Conservation (phyloP, 2,888 invertebrate species). For the Orgyia antiqua region DNA sequence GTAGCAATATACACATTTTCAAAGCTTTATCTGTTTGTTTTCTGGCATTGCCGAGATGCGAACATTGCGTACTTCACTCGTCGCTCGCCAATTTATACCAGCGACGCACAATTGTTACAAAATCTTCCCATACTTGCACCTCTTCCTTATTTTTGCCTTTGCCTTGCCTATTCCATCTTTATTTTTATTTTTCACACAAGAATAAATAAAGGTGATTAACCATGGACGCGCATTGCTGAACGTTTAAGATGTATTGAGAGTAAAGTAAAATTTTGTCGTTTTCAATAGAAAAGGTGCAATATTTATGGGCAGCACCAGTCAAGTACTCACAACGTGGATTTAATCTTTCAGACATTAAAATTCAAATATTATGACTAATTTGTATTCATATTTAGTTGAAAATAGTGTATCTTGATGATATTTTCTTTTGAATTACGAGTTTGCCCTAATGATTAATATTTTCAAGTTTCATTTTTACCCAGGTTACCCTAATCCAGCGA, state of each 20-base stretch:
- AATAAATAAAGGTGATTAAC: constrained; percentile 57
- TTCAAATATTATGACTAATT: no score
- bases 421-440: no score
- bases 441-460: constrained; percentile 44
- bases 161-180: constrained; percentile 57
- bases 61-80: constrained; percentile 43
- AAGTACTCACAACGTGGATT: constrained; percentile 65
- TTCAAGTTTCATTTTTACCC: constrained; percentile 58
- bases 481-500: constrained; percentile 72
- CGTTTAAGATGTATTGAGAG: constrained; percentile 34
- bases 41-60: constrained; percentile 73
- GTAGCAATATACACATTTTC: constrained; percentile 42
- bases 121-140: constrained; percentile 58
- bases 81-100: constrained; percentile 42
- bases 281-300: constrained; percentile 46
- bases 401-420: no score
- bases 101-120: constrained; percentile 34
- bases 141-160: constrained; percentile 62
- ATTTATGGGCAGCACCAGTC: constrained; percentile 71
- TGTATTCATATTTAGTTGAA: no score
- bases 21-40: constrained; percentile 78
- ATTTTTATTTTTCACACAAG: constrained; percentile 24
- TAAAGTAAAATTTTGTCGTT: constrained; percentile 38
- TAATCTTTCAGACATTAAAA: constrained; percentile 32
- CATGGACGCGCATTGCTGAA: constrained; percentile 66